A percentile compares a stretch with the other conserved stretches of the same genome.
phyloP scores from a whole-genome alignment of 2,888 invertebrate genomes.

The Drosophila atripex region DNA sequence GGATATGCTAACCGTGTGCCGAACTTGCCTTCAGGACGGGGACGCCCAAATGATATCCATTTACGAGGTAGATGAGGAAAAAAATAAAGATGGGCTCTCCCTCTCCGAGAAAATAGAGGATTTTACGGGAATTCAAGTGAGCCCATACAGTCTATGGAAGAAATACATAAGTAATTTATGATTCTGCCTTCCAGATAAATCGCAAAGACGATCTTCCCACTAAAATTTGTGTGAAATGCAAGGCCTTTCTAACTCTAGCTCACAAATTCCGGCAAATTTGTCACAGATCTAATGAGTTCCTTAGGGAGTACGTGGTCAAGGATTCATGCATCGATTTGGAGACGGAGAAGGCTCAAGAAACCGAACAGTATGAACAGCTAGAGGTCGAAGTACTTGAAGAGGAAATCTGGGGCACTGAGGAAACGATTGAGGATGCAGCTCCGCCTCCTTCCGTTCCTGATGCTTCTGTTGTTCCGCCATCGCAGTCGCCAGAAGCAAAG shows the following conservation, averaged over 20 bases:
- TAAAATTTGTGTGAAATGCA: slow-evolving; percentile 79
- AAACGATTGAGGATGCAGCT: slow-evolving; percentile 47
- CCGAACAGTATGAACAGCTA: slow-evolving; percentile 50
- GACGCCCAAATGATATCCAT: slow-evolving; percentile 77
- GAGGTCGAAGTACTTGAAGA: slow-evolving; percentile 63
- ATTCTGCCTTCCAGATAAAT: slow-evolving; percentile 60
- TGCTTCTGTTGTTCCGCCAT: not conserved
- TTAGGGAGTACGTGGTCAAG: slow-evolving; percentile 74
- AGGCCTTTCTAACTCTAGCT: slow-evolving; percentile 77
- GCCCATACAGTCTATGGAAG: not conserved
- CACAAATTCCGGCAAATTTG: slow-evolving; percentile 82
- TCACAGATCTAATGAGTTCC: slow-evolving; percentile 80
- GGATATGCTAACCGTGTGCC: slow-evolving; percentile 69
- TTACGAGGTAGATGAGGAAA: slow-evolving; percentile 60
- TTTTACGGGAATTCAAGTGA: slow-evolving; percentile 79
- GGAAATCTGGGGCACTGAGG: slow-evolving; percentile 59
- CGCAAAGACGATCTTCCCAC: slow-evolving; percentile 71
- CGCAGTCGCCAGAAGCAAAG: slow-evolving; percentile 5
- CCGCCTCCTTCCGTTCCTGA: not conserved
- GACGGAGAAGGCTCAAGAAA: slow-evolving; percentile 5
- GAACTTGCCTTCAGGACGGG: slow-evolving; percentile 78
- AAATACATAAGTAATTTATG: too few species aligned
- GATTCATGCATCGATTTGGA: slow-evolving; percentile 24
- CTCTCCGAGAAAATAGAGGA: slow-evolving; percentile 79
- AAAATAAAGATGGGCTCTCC: slow-evolving; percentile 34